Percentiles rank a stretch among this genome's conserved stretches.
Conservation (phyloP, 2,888 invertebrate species). For the Lampropteryx suffumata region DNA sequence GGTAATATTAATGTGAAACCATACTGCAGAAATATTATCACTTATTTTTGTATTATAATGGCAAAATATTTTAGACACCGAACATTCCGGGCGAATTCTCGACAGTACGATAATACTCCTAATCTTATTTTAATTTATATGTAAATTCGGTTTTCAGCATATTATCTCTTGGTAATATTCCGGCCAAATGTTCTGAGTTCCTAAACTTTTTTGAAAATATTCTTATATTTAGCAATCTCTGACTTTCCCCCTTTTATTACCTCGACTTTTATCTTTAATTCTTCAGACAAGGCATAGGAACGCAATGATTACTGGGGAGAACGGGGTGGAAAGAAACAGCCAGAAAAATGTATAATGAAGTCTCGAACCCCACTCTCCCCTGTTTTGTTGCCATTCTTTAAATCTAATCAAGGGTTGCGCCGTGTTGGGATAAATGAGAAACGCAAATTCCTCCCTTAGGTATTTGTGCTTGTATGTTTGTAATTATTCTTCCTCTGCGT, state of each 20-base stretch:
- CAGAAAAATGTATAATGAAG: slow-evolving; percentile 67
- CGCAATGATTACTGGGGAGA: slow-evolving; percentile 58
- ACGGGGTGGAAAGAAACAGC: slow-evolving; percentile 50
- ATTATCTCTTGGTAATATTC: slow-evolving; percentile 52
- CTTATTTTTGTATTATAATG: slow-evolving; percentile 32
- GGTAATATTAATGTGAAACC: no score
- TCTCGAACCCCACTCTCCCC: slow-evolving; percentile 51
- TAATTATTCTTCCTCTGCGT: slow-evolving; percentile 27
- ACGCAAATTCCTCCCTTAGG: slow-evolving; percentile 34
- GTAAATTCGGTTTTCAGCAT: slow-evolving; percentile 57
- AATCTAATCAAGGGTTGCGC: slow-evolving; percentile 56
- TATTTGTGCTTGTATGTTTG: slow-evolving; percentile 32
- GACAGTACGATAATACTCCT: slow-evolving; percentile 48
- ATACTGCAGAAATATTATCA: not conserved
- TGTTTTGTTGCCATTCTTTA: slow-evolving; percentile 59
- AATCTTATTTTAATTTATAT: slow-evolving; percentile 63
- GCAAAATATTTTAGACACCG: slow-evolving; percentile 40
- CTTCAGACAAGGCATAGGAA: slow-evolving; percentile 57
- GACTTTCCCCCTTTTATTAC: slow-evolving; percentile 57
- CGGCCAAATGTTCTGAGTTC: slow-evolving; percentile 47
- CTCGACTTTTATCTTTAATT: slow-evolving; percentile 65
- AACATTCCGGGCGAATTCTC: slow-evolving; percentile 38
- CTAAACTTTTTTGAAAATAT: slow-evolving; percentile 51
- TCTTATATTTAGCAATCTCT: slow-evolving; percentile 60
- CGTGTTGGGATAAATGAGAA: slow-evolving; percentile 37